A percentile compares a stretch with the other conserved stretches of the same genome.
Conservation (phyloP, 2,113 vertebrate species). For the Coreoperca whiteheadi region DNA sequence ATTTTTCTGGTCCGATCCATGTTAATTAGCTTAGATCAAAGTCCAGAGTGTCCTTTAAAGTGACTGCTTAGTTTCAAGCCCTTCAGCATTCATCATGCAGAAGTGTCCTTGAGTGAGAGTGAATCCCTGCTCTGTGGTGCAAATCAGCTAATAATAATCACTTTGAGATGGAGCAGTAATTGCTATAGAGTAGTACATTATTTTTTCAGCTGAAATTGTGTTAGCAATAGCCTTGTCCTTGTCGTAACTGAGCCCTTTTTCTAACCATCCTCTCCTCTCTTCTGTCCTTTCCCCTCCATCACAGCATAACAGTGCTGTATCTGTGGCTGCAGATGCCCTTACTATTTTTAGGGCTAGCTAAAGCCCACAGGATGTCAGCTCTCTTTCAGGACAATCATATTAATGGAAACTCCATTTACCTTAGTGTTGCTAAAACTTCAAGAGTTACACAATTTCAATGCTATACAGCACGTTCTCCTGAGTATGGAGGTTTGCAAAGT, state of each 20-base stretch:
- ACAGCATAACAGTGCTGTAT: constrained; percentile 5
- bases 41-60: constrained; percentile 25
- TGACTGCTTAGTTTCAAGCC: constrained; percentile 18
- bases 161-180: constrained; percentile 7
- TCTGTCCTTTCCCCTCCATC: constrained; percentile 5
- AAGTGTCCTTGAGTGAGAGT: constrained; percentile 26
- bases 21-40: constrained; percentile 39
- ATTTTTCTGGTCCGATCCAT: not conserved
- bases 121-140: not conserved
- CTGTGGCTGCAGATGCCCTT: constrained; percentile 8
- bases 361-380: constrained; percentile 1
- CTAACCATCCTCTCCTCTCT: not conserved
- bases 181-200: not conserved
- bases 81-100: not conserved
- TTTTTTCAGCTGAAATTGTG: constrained; percentile 14
- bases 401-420: not conserved
- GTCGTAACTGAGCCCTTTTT: not conserved
- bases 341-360: constrained; percentile 24
- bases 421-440: not conserved
- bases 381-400: not conserved
- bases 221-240: constrained; percentile 3
- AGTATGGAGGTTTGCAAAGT: not conserved
- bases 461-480: not conserved
- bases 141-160: constrained; percentile 27
- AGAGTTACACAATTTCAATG: not conserved